A percentile compares a stretch with the other conserved stretches of the same genome.
Conservation (phyloP, 2,888 invertebrate genomes). For the Drosophila nr. medialis region DNA sequence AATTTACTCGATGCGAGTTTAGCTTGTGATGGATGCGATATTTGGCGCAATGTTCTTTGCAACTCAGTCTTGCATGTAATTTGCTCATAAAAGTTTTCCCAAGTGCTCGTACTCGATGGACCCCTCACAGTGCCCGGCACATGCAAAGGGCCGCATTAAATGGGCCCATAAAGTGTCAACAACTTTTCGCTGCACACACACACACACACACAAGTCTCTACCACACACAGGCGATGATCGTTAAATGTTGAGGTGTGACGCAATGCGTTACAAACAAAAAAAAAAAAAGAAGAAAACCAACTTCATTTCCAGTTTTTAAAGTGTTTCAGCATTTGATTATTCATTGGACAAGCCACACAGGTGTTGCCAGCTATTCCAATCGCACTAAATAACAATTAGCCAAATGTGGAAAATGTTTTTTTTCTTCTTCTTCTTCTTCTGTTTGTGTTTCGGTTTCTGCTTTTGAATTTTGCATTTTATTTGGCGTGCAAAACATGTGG, state of each 20-base stretch:
- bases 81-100: constrained; percentile 63
- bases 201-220: not conserved
- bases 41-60: constrained; percentile 60
- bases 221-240: constrained; percentile 18
- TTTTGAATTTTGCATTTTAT: constrained; percentile 17
- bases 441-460: constrained; percentile 13
- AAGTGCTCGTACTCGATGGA: constrained; percentile 17
- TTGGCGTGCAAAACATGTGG: constrained; percentile 37
- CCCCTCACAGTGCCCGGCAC: not conserved
- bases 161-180: constrained; percentile 51
- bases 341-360: constrained; percentile 51
- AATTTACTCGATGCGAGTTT: constrained; percentile 61
- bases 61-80: constrained; percentile 77
- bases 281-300: constrained; percentile 1
- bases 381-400: constrained; percentile 75
- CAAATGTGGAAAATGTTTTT: constrained; percentile 42
- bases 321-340: constrained; percentile 43
- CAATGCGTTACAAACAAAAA: constrained; percentile 28
- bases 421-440: not conserved
- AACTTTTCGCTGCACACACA: constrained; percentile 26
- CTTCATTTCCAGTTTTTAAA: constrained; percentile 31
- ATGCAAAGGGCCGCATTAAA: constrained; percentile 14
- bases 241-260: constrained; percentile 49
- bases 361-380: constrained; percentile 56
- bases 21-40: constrained; percentile 71